Percentiles rank a stretch among this genome's conserved stretches.
phyloP scores from a whole-genome alignment of 2,113 vertebrate species.

The Hoplias malabaricus region DNA sequence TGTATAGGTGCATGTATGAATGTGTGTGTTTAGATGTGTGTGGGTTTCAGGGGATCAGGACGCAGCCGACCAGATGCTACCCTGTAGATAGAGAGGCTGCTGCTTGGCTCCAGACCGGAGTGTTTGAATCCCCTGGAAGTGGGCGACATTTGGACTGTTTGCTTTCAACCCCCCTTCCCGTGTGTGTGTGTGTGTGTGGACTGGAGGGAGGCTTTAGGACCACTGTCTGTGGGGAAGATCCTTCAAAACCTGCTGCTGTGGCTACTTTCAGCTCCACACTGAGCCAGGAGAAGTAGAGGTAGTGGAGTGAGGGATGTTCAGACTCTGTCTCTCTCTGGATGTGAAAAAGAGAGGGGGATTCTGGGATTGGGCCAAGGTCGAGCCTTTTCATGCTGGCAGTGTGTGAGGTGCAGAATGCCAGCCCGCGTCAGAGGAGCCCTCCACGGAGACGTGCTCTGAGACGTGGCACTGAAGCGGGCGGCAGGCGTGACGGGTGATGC shows the following conservation, averaged over 20 bases:
- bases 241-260: constrained; percentile 39
- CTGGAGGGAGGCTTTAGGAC: constrained; percentile 45
- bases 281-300: neutral
- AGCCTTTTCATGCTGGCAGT: constrained; percentile 62
- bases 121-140: constrained; percentile 53
- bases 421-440: constrained; percentile 58
- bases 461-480: constrained; percentile 36
- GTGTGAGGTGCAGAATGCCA: constrained; percentile 59
- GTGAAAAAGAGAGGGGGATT: constrained; percentile 42
- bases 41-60: constrained; percentile 7
- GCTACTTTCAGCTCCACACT: neutral
- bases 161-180: constrained; percentile 48
- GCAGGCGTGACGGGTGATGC: constrained; percentile 28
- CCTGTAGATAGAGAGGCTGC: constrained; percentile 49
- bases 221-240: constrained; percentile 47
- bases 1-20: constrained; percentile 16
- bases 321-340: neutral
- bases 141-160: constrained; percentile 56
- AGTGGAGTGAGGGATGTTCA: neutral
- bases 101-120: constrained; percentile 46
- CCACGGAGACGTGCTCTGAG: constrained; percentile 43
- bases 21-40: neutral
- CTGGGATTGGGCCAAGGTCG: constrained; percentile 59
- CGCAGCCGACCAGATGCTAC: constrained; percentile 49
- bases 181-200: too few relatives aligned